phyloP scores from a whole-genome alignment of 1,140 invertebrate genomes.

The Hypsibius dujardini region DNA sequence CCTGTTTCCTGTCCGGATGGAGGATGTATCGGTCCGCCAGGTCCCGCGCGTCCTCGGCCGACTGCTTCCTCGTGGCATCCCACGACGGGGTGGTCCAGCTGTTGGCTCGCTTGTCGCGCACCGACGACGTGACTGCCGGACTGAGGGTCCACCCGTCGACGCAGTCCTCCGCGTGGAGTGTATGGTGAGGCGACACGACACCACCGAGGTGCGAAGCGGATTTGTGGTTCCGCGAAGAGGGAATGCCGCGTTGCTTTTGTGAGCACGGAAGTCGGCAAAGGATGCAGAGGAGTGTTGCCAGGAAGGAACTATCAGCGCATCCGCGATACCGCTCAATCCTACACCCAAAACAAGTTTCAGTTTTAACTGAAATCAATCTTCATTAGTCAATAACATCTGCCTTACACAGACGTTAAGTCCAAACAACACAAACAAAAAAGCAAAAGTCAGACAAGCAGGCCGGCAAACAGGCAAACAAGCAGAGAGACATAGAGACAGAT shows the following conservation, averaged over 20 bases:
- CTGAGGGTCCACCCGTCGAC: neutral
- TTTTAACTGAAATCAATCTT: too few relatives aligned
- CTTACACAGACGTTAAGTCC: too few relatives aligned
- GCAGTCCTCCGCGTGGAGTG: neutral
- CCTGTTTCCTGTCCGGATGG: conserved; percentile 25
- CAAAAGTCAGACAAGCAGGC: too few relatives aligned
- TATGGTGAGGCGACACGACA: neutral
- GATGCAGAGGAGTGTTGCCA: conserved; percentile 4
- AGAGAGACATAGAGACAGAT: too few relatives aligned
- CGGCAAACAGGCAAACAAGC: too few relatives aligned
- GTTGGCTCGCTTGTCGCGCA: neutral
- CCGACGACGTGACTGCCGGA: neutral
- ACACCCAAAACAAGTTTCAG: too few relatives aligned
- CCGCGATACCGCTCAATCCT: neutral
- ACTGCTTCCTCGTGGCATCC: neutral
- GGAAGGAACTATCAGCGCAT: neutral
- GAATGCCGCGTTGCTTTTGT: neutral
- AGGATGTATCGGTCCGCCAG: conserved; percentile 22
- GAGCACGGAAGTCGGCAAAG: conserved; percentile 13
- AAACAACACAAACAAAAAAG: too few relatives aligned
- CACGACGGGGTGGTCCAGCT: conserved; percentile 5
- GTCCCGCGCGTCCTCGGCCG: neutral
- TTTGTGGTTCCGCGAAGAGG: neutral
- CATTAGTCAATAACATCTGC: too few relatives aligned
- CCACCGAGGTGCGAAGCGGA: neutral